These are phyloP conservation scores for Pammene fasciana DNA, from an alignment of 2,888 invertebrate genomes.

Conservation along the genomic window DNA sequence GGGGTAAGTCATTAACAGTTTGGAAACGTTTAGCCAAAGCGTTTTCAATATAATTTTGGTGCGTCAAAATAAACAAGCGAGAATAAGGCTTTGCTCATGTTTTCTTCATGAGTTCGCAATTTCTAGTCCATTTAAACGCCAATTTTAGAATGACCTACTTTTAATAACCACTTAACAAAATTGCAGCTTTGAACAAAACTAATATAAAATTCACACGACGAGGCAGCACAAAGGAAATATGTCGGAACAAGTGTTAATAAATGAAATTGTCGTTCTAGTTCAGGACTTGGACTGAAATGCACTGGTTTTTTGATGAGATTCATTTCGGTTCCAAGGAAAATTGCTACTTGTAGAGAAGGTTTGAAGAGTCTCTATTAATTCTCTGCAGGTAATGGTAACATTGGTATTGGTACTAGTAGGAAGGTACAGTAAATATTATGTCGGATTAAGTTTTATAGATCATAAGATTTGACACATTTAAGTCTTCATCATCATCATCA, in stretches of 20 bases:
- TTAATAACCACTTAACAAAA: constrained; percentile 31
- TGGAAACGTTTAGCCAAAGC: background rate
- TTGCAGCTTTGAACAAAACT: background rate
- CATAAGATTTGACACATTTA: too few species aligned
- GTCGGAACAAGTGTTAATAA: background rate
- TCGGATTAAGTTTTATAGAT: too few species aligned
- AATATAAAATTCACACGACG: constrained; percentile 15
- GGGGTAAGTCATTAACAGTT: too few species aligned
- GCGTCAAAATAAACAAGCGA: background rate
- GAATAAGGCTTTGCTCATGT: background rate
- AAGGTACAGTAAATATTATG: too few species aligned
- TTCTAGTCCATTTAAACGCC: constrained; percentile 10
- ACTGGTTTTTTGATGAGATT: constrained; percentile 8
- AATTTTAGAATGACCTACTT: constrained; percentile 27
- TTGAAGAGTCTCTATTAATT: too few species aligned
- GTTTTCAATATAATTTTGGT: background rate
- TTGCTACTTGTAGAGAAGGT: too few species aligned
- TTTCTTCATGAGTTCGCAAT: constrained; percentile 26
- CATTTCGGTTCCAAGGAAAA: background rate
- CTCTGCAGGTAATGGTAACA: too few species aligned
- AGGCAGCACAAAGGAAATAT: constrained; percentile 18
- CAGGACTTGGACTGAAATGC: background rate
- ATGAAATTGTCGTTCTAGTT: background rate
- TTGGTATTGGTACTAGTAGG: too few species aligned
- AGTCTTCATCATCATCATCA: too few species aligned